Evolutionary conservation across 2,113 vertebrate species (phyloP).

Genomic region (mouse (Mus musculus)): GRCm39 chr15:26711501-26712000

Average conservation of each 20-base stretch:
- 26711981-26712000: neutral
- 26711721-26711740: neutral
- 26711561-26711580: neutral
- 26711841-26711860: neutral
- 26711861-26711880: neutral
- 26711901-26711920: neutral
- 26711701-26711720: neutral
- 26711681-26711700: neutral
- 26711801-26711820: neutral
- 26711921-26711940: neutral
- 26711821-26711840: neutral
- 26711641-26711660: too few relatives aligned
- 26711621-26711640: neutral
- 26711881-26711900: neutral
- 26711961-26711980: neutral
- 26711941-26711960: neutral
- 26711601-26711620: neutral
- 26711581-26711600: neutral
- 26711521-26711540: neutral
- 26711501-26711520: too few relatives aligned
- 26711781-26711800: constrained; percentile 14
- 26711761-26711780: neutral
- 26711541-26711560: too few relatives aligned
- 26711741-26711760: neutral
- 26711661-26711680: neutral